Evolutionary conservation across 1,140 invertebrate genomes (phyloP).

Genomic region (Arion vulgaris): DNA sequence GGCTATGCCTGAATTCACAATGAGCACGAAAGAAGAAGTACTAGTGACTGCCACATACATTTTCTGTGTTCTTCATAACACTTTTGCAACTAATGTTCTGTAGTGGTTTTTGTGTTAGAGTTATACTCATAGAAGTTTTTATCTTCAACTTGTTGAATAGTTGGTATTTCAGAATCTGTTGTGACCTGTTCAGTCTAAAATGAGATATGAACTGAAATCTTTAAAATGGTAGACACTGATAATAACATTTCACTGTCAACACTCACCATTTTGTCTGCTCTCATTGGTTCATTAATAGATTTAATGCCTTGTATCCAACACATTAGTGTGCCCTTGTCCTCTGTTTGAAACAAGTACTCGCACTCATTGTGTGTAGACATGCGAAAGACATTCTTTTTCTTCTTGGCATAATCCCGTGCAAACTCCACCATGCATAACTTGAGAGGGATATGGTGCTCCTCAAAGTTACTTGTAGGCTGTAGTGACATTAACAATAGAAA

Average conservation of each 20-base stretch:
- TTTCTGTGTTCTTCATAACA: too few species aligned
- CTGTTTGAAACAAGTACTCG: conserved; percentile 84
- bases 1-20: too few species aligned
- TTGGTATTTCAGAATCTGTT: too few species aligned
- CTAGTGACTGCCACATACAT: too few species aligned
- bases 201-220: too few species aligned
- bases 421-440: conserved; percentile 72
- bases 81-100: too few species aligned
- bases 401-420: conserved; percentile 90
- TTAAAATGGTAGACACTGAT: too few species aligned
- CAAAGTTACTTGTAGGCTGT: conserved; percentile 44
- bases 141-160: too few species aligned
- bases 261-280: conserved; percentile 67
- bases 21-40: too few species aligned
- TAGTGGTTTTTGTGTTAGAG: too few species aligned
- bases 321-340: conserved; percentile 82
- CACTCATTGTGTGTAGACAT: conserved; percentile 76
- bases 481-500: background rate
- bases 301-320: conserved; percentile 82
- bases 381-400: conserved; percentile 85
- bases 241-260: background rate
- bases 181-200: too few species aligned
- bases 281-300: conserved; percentile 78
- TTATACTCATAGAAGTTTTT: too few species aligned
- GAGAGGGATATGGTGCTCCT: conserved; percentile 68